phyloP scores from a whole-genome alignment of 2,888 invertebrate genomes.

The Ametastegia equiseti region DNA sequence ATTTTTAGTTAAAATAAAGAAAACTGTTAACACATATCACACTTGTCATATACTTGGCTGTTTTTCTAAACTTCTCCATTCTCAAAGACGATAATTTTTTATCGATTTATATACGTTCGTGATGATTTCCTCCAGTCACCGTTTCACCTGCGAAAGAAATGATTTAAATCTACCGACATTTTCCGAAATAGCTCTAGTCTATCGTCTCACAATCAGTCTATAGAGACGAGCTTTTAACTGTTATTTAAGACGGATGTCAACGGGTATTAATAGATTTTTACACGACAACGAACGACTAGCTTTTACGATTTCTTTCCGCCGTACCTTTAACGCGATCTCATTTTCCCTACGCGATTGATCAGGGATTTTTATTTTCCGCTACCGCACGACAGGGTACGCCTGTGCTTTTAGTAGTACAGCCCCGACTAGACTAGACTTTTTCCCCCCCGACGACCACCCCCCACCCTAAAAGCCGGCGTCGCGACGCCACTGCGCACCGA shows the following conservation, averaged over 20 bases:
- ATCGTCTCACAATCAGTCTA: not conserved
- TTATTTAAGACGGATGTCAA: not conserved
- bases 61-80: not conserved
- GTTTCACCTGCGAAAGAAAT: not conserved
- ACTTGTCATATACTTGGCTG: not conserved
- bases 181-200: not conserved
- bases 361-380: not conserved
- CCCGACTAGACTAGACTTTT: conserved; percentile 42
- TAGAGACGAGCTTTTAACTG: not conserved
- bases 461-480: conserved; percentile 40
- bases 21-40: conserved; percentile 6
- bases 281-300: not conserved
- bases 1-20: not conserved
- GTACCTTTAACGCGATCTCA: not conserved
- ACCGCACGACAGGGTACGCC: conserved; percentile 13
- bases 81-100: not conserved
- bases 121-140: not conserved
- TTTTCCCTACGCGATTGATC: not conserved
- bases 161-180: not conserved
- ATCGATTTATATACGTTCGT: not conserved
- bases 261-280: not conserved
- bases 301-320: not conserved
- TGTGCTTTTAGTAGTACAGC: conserved; percentile 37
- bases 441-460: conserved; percentile 31
- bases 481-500: conserved; percentile 42